Percentiles rank a stretch among this genome's conserved stretches.
These are phyloP conservation scores for Nomada lathburiana DNA, from an alignment of 2,888 invertebrate genomes.

Conservation along the genomic window DNA sequence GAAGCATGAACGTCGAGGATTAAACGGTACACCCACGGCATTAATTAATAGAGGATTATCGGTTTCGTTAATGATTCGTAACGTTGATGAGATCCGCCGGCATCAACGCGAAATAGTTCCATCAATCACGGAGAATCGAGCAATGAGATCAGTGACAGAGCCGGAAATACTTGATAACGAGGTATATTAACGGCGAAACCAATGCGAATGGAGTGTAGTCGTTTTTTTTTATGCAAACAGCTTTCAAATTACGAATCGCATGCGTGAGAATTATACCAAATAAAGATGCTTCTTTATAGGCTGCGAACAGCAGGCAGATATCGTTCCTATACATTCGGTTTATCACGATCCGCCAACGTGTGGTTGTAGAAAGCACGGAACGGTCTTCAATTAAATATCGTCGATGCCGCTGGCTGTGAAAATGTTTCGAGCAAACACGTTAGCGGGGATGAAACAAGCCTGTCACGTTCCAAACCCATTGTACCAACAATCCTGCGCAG, in stretches of 20 bases:
- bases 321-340: no score
- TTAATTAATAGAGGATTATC: conserved; percentile 28
- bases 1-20: background rate
- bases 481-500: conserved; percentile 37
- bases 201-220: no score
- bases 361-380: background rate
- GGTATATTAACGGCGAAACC: conserved; percentile 10
- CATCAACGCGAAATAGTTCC: conserved; percentile 11
- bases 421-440: conserved; percentile 21
- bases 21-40: background rate
- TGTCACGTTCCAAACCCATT: conserved; percentile 18
- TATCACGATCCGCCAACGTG: no score
- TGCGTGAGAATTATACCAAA: no score
- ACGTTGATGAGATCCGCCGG: conserved; percentile 1
- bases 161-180: conserved; percentile 45
- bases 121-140: conserved; percentile 40
- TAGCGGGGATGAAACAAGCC: conserved; percentile 11
- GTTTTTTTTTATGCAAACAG: background rate
- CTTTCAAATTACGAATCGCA: no score
- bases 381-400: background rate
- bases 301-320: background rate
- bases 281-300: no score
- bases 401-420: conserved; percentile 1
- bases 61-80: conserved; percentile 43
- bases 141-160: conserved; percentile 32